These are phyloP conservation scores for Rhinolophus sinicus DNA, from an alignment of 2,113 vertebrate genomes.

Conservation along the genomic window DNA sequence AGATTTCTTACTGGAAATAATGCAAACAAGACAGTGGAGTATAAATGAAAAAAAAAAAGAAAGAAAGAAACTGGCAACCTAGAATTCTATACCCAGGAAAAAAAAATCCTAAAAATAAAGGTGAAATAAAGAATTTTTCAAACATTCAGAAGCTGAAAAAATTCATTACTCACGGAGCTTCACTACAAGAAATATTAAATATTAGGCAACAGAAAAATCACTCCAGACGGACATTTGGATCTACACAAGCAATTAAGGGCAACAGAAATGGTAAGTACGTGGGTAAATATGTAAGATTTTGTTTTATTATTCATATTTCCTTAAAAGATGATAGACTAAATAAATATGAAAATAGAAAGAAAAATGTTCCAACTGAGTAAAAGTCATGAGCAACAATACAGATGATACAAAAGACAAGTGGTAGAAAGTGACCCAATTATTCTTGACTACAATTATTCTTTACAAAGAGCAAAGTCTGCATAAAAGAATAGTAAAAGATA, in stretches of 20 bases:
- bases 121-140: background rate
- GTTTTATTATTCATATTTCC: background rate
- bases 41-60: background rate
- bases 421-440: background rate
- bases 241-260: background rate
- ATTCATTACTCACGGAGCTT: background rate
- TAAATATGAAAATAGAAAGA: background rate
- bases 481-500: background rate
- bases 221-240: background rate
- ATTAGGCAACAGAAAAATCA: background rate
- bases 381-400: background rate
- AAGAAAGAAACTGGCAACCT: background rate
- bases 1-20: background rate
- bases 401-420: background rate
- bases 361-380: background rate
- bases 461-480: background rate
- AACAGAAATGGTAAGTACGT: background rate
- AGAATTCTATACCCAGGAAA: background rate
- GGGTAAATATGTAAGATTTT: background rate
- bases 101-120: background rate
- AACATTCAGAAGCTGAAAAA: background rate
- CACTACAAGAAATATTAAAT: background rate
- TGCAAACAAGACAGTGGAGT: background rate
- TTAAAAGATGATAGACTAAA: conserved; percentile 10
- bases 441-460: background rate